Base-by-base conservation (phyloP, 2,113 vertebrate genomes). In the Rattus norvegicus region DNA sequence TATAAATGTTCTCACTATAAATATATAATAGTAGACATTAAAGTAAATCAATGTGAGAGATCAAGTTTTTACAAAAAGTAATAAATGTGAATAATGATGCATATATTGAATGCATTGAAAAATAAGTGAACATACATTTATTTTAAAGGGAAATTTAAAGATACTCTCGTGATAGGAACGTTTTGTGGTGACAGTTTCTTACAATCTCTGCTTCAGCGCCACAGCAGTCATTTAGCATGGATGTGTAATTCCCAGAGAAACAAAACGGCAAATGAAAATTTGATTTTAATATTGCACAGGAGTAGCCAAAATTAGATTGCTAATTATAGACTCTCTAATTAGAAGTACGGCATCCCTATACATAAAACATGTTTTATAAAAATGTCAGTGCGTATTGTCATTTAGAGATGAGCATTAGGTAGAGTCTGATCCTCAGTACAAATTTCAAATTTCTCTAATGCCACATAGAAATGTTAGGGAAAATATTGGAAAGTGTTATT, bases 261-360 rank as follows among this genome's bases (percentile, higher is more conserved):
- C 0, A 7, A 93, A 88, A 89, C 52, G 56, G 67, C 47, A 97
- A 95, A 95, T 95, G 72, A 97, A 96, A 96, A 70, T 76, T 96
- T 97, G 75, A 88, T 93, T 90, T 97, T 97, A 95, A 96, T 97
- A 97, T 93, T 92, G 47, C 88, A 86, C 85, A 86, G 30, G 67
- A 96, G 47, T 87, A 92, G 54, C n/a, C 85, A 95, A 95, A 96
- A 88, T 96, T 96, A 97, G 61, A 91, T 67, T 69, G 80, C 95
- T 97, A 97, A 95, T 96, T 97, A 95, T 93, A 96, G 92, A 90
- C 81, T 39, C 33, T 43, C 90, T 95, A 86, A 91, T 96, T 96
- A 95, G 76, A 83, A 97, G 83, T 61, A 70, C 0, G 52, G 5
- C 61, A 81, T 83, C 36, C 90, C 13, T 72, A 39, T 52, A 56